Percentiles rank a stretch among this genome's conserved stretches.
phyloP scores from a whole-genome alignment of 37 sponge, comb jelly and placozoan species.

The Beroe forskalii region DNA sequence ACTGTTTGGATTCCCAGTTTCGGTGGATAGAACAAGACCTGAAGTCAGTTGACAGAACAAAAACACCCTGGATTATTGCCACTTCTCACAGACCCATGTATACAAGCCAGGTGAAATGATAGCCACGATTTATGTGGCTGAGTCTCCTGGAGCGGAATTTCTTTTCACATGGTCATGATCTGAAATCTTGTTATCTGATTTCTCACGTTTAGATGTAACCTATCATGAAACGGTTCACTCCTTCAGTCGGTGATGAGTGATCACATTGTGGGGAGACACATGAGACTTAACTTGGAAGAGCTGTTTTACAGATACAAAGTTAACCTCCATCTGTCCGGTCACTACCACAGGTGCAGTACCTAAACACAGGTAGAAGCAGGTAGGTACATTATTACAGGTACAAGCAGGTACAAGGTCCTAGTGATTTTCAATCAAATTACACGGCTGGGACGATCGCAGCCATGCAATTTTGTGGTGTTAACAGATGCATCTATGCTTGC shows the following conservation, averaged over 20 bases:
- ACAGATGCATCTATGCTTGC: no score
- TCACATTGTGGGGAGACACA: slow-evolving; percentile 58
- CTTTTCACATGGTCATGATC: no score
- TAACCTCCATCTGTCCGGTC: slow-evolving; percentile 70
- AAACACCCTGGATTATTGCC: slow-evolving; percentile 72
- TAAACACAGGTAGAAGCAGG: no score
- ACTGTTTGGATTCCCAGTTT: slow-evolving; percentile 67
- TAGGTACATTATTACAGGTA: no score
- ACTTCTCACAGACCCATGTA: slow-evolving; percentile 74
- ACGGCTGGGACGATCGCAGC: no score
- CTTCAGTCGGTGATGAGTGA: neutral
- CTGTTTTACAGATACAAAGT: slow-evolving; percentile 71
- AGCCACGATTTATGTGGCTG: no score
- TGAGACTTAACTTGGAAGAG: slow-evolving; percentile 68
- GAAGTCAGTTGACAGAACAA: slow-evolving; percentile 65
- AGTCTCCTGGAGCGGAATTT: no score
- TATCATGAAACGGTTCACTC: neutral
- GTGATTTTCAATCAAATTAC: no score
- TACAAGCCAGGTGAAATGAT: slow-evolving; percentile 53
- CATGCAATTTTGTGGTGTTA: no score
- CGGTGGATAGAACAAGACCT: slow-evolving; percentile 75
- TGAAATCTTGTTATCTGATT: no score
- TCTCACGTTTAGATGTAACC: no score
- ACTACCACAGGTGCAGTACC: slow-evolving; percentile 65
- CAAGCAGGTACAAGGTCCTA: no score